A percentile compares a stretch with the other conserved stretches of the same genome.
Evolutionary conservation across 2,888 invertebrate genomes (phyloP).

Genomic region (Ichneumon xanthorius): DNA sequence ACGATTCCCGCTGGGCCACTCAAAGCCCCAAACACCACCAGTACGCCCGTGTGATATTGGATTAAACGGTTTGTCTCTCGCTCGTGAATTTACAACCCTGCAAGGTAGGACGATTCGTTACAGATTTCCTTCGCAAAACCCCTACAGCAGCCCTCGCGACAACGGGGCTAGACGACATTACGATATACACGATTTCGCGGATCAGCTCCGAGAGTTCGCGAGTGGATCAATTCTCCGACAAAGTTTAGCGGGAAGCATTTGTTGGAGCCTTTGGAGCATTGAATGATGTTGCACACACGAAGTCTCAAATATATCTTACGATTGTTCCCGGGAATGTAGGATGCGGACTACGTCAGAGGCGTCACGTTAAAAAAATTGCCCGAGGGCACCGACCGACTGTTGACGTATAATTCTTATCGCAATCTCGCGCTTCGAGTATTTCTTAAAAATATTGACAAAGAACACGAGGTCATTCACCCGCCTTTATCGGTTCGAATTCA

Average conservation of each 20-base stretch:
- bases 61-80: constrained; percentile 71
- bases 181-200: constrained; percentile 1
- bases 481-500: constrained; percentile 7
- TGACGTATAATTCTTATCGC: constrained; percentile 14
- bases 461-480: constrained; percentile 24
- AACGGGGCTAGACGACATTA: not conserved
- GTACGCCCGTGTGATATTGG: constrained; percentile 70
- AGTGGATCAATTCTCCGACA: not conserved
- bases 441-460: not conserved
- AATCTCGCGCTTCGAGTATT: constrained; percentile 7
- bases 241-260: constrained; percentile 30
- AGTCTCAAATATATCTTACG: constrained; percentile 26
- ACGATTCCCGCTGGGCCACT: constrained; percentile 74
- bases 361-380: constrained; percentile 49
- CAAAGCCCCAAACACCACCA: constrained; percentile 71
- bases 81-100: constrained; percentile 69
- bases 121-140: not conserved
- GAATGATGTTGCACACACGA: constrained; percentile 36
- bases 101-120: constrained; percentile 1
- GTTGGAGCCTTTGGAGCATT: not conserved
- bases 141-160: not conserved
- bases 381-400: constrained; percentile 37
- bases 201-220: not conserved
- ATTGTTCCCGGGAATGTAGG: constrained; percentile 59
- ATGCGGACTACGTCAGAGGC: constrained; percentile 37